A percentile compares a stretch with the other conserved stretches of the same genome.
Conservation (phyloP, 2,888 invertebrate species). For the Gortyna flavago region DNA sequence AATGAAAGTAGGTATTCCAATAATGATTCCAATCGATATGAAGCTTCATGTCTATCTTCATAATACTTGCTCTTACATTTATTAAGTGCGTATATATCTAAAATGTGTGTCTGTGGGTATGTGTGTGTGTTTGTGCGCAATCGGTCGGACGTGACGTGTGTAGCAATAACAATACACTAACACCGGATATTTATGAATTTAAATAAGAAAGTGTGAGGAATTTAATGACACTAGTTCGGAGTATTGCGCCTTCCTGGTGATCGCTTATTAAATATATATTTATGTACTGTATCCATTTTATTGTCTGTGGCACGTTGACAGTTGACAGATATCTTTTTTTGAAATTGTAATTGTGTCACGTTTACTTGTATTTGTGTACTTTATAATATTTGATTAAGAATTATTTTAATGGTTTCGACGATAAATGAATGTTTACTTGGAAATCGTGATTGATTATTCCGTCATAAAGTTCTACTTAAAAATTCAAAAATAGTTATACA, state of each 20-base stretch:
- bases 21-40: conserved; percentile 36
- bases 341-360: conserved; percentile 70
- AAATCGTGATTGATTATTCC: conserved; percentile 30
- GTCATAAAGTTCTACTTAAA: not conserved
- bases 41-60: conserved; percentile 39
- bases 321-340: conserved; percentile 69
- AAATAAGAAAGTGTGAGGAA: conserved; percentile 90
- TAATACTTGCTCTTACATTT: conserved; percentile 57
- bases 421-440: conserved; percentile 29
- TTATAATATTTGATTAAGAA: conserved; percentile 62
- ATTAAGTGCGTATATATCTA: conserved; percentile 61
- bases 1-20: no score
- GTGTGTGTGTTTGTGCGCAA: conserved; percentile 82
- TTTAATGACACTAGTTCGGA: conserved; percentile 86
- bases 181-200: conserved; percentile 90
- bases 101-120: conserved; percentile 78
- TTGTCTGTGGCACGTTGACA: conserved; percentile 77
- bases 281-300: conserved; percentile 76
- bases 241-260: conserved; percentile 79
- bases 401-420: conserved; percentile 32
- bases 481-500: not conserved
- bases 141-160: conserved; percentile 85
- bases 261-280: conserved; percentile 81
- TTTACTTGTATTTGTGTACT: conserved; percentile 63
- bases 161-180: conserved; percentile 82